Evolutionary conservation across 30 jellyfish, hydroid and myxozoan species (phyloP), one percentile per base, ranked within the genome.

Genomic region (Phacellophora camtschatica): DNA sequence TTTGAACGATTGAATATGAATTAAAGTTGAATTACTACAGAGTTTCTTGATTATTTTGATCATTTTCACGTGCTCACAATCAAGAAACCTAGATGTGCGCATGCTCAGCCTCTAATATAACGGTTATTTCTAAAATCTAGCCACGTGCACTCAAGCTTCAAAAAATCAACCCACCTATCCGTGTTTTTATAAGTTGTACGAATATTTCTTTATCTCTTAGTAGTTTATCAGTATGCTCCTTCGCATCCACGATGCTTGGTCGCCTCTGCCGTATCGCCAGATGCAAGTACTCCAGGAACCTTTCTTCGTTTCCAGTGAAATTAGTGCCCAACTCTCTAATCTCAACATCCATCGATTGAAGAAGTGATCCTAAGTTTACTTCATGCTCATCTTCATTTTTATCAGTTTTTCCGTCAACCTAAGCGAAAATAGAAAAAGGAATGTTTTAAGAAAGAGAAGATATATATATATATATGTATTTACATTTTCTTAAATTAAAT

Each of bases 301-400:
- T 33, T 12, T 51, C 88, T 58, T 84, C 95, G 29, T 61, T 35
- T 2, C 88, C 95, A 0, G 75, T 63, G 55, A 84, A 84, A 9
- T 39, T 66, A 33, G 32, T 55, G 5, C 92, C 90, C 23, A 37
- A 3, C 30, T 81, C 57, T 48, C 82, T n/a, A 6, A 81, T 81
- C 34, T 49, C 84, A 20, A 30, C 64, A 22, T 81, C 85, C 92
- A 81, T 81, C 9, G 92, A 66, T 30, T 68, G 92, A 22, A 81
- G 65, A 24, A 66, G 22, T 4, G 83, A 59, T 19, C 92, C 92
- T 22, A 81, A 24, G 29, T 81, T 65, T 20, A 81, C 56, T 12
- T 19, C 92, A 34, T 68, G 84, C 7, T 65, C 13, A 35, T 81
- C 92, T 53, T 81, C 79, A 15, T 65, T 46, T n/a, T 5, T 22